phyloP scores from a whole-genome alignment of 2,888 invertebrate species.

The Rhagonycha lutea region DNA sequence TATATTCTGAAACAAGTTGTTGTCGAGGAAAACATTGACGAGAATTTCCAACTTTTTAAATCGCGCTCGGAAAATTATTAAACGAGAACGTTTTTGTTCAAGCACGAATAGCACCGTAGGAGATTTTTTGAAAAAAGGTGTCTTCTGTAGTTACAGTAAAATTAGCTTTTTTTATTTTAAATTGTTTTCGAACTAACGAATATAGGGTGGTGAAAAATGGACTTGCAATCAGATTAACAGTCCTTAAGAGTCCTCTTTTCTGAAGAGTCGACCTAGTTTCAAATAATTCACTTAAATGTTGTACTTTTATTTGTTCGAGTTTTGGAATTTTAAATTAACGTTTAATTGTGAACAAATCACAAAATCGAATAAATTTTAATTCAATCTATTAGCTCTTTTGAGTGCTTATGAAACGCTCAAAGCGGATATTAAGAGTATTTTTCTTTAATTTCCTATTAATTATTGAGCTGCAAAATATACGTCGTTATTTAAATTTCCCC shows the following conservation, averaged over 20 bases:
- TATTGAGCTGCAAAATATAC: background rate
- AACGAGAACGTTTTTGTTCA: background rate
- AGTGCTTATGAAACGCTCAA: background rate
- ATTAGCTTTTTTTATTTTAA: too few relatives aligned
- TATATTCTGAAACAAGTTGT: background rate
- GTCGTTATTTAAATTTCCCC: background rate
- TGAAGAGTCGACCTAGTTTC: background rate
- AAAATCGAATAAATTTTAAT: background rate
- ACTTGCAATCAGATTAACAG: too few relatives aligned
- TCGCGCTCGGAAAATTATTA: background rate
- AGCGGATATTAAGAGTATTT: constrained; percentile 8
- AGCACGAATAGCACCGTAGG: background rate
- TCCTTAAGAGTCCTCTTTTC: background rate
- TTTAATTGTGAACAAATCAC: background rate
- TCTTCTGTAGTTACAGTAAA: background rate
- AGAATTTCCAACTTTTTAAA: background rate
- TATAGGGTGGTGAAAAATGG: too few relatives aligned
- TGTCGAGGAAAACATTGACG: background rate
- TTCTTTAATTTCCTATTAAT: constrained; percentile 31
- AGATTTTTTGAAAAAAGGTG: background rate
- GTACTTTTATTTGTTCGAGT: background rate
- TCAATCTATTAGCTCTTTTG: background rate
- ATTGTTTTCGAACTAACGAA: too few relatives aligned
- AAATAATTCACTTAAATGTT: background rate
- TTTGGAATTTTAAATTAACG: background rate